A percentile compares a stretch with the other conserved stretches of the same genome.
These are phyloP conservation scores for Rhyacophila brunnea DNA, from an alignment of 1,140 invertebrate species.

Conservation along the genomic window DNA sequence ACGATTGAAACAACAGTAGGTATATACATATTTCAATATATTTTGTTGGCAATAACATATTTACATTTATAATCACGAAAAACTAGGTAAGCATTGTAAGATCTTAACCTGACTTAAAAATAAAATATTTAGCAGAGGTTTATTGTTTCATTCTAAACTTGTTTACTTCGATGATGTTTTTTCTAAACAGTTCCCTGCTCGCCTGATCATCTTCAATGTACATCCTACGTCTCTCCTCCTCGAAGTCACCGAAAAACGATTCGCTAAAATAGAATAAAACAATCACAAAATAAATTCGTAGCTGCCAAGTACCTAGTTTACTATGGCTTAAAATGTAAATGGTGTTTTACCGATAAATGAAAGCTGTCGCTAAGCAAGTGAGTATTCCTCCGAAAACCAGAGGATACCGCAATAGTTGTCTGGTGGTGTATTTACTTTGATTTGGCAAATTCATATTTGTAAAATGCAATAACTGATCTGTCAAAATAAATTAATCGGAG, in stretches of 20 bases:
- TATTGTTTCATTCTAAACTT: background rate
- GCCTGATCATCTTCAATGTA: slow-evolving; percentile 5
- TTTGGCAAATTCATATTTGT: too few species aligned
- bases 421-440: background rate
- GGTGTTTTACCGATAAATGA: slow-evolving; percentile 16
- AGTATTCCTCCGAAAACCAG: slow-evolving; percentile 9
- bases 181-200: background rate
- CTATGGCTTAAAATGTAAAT: background rate
- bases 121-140: background rate
- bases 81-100: too few species aligned
- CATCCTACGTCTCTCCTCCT: background rate
- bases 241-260: slow-evolving; percentile 7
- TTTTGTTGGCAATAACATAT: background rate
- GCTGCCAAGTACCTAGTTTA: background rate
- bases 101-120: background rate
- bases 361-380: background rate
- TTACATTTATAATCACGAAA: background rate
- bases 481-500: too few species aligned
- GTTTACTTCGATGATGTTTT: slow-evolving; percentile 3
- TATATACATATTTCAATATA: background rate
- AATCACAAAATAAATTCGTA: background rate
- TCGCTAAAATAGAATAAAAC: slow-evolving; percentile 9
- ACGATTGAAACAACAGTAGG: too few species aligned
- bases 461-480: too few species aligned
- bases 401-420: slow-evolving; percentile 9